Conservation (phyloP, 2,888 invertebrate species). For the Elaeidobius kamerunicus region DNA sequence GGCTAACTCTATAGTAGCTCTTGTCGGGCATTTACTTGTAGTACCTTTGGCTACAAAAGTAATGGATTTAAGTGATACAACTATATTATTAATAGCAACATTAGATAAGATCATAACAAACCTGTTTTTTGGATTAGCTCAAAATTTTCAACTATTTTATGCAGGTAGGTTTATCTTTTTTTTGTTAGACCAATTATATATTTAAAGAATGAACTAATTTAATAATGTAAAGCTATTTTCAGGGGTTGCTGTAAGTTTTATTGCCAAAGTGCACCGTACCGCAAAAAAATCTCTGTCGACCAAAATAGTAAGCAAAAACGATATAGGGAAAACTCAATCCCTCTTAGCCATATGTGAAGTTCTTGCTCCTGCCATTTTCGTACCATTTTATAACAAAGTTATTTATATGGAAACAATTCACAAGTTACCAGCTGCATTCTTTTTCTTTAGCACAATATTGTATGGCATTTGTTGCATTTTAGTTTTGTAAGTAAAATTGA, state of each 20-base stretch:
- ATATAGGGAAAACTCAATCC: conserved; percentile 50
- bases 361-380: conserved; percentile 54
- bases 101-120: conserved; percentile 48
- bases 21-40: conserved; percentile 40
- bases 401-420: conserved; percentile 54
- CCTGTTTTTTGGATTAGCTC: conserved; percentile 45
- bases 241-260: conserved; percentile 41
- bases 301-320: conserved; percentile 44
- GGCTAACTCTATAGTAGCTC: conserved; percentile 51
- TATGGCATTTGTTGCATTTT: conserved; percentile 35
- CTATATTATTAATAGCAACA: conserved; percentile 47
- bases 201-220: too few relatives aligned
- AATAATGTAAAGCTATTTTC: too few relatives aligned
- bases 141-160: conserved; percentile 44
- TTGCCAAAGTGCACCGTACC: conserved; percentile 41
- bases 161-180: conserved; percentile 40
- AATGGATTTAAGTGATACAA: conserved; percentile 45
- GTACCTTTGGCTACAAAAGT: conserved; percentile 43
- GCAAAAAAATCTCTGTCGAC: conserved; percentile 45
- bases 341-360: conserved; percentile 60
- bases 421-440: conserved; percentile 55
- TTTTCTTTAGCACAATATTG: conserved; percentile 51
- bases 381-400: conserved; percentile 54
- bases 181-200: neutral
- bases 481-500: conserved; percentile 37